Conservation (phyloP, 2,113 vertebrate species). For the Abramis brama region DNA sequence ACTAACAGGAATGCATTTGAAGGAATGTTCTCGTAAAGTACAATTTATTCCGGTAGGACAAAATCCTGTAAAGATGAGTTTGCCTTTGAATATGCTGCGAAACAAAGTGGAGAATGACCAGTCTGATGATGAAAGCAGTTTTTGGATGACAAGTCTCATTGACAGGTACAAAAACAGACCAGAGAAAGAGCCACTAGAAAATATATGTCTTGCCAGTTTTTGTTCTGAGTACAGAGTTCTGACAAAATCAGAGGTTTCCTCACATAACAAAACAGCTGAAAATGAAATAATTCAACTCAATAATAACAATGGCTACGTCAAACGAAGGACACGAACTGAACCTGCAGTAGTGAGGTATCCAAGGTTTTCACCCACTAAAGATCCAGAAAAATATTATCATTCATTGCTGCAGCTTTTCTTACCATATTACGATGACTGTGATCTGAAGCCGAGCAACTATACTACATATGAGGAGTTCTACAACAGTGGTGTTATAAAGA, state of each 20-base stretch:
- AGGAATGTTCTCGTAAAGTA: no score
- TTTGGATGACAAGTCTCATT: slow-evolving; percentile 40
- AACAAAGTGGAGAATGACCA: not conserved
- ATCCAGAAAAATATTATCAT: slow-evolving; percentile 31
- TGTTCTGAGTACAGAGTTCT: not conserved
- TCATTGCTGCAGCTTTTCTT: slow-evolving; percentile 33
- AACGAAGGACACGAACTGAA: no score
- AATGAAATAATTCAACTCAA: not conserved
- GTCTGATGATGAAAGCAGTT: not conserved
- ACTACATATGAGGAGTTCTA: not conserved
- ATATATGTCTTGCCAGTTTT: slow-evolving; percentile 21
- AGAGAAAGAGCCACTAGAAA: not conserved
- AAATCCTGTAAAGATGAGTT: slow-evolving; percentile 16
- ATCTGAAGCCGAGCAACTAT: not conserved
- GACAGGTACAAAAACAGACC: slow-evolving; percentile 30
- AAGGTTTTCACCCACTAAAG: no score
- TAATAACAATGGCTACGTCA: no score
- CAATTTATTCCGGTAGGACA: not conserved
- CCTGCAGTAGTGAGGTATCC: no score
- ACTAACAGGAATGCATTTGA: no score
- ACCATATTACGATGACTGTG: not conserved
- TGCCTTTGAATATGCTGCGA: not conserved
- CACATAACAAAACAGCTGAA: not conserved
- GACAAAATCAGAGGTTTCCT: slow-evolving; percentile 21
- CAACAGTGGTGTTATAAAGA: not conserved